Conservation (phyloP, 2,113 vertebrate species). For the Syrmaticus mikado region DNA sequence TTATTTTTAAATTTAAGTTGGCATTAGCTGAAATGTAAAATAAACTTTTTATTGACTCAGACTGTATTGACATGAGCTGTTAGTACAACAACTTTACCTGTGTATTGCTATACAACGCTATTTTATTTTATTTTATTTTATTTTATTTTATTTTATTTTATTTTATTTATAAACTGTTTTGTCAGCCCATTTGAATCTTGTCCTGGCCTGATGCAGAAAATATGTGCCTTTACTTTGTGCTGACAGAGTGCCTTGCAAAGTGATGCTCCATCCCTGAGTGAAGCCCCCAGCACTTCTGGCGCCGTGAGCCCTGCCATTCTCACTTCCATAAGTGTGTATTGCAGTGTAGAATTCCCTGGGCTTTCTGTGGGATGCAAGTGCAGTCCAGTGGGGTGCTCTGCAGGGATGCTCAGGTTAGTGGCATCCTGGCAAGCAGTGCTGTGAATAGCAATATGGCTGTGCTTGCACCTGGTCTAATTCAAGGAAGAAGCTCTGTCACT, state of each 20-base stretch:
- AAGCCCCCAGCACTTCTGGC: background rate
- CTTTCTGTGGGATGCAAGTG: background rate
- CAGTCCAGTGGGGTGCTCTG: background rate
- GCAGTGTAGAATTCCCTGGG: background rate
- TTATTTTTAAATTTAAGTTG: background rate
- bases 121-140: background rate
- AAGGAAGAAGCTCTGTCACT: background rate
- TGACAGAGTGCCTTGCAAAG: background rate
- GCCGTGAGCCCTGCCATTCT: background rate
- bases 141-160: background rate
- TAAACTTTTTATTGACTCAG: background rate
- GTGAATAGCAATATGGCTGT: fast-evolving
- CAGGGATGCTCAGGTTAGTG: fast-evolving
- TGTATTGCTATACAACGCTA: background rate
- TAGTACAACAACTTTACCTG: background rate
- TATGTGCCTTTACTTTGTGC: background rate
- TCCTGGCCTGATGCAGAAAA: background rate
- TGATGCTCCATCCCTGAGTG: background rate
- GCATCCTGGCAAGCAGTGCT: background rate
- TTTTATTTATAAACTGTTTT: background rate
- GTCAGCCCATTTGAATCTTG: background rate
- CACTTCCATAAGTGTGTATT: fast-evolving
- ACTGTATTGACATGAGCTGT: background rate
- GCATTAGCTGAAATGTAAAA: background rate
- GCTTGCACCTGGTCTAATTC: background rate